These are phyloP conservation scores for Castor canadensis DNA, from an alignment of 2,113 vertebrate genomes.

Conservation along the genomic window DNA sequence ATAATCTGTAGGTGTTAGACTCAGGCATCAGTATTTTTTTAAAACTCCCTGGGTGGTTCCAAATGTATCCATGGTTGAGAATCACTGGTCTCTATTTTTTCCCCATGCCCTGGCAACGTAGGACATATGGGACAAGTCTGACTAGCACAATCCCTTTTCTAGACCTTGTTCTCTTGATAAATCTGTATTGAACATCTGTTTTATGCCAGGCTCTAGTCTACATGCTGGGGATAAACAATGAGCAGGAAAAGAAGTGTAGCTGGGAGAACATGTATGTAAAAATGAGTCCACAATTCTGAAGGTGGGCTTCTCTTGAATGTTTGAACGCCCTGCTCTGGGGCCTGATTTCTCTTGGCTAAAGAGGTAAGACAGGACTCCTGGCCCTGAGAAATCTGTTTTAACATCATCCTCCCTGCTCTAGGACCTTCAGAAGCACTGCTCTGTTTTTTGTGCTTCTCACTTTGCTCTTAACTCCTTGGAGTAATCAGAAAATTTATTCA, in stretches of 20 bases:
- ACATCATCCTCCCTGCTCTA: neutral
- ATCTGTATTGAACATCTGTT: neutral
- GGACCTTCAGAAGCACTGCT: neutral
- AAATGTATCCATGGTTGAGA: neutral
- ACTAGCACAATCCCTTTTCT: neutral
- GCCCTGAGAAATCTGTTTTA: neutral
- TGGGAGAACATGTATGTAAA: neutral
- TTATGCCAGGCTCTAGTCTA: neutral
- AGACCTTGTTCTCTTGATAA: neutral
- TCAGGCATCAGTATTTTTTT: neutral
- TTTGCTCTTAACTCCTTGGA: neutral
- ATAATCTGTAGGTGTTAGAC: neutral
- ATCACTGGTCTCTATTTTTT: neutral
- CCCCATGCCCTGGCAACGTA: neutral
- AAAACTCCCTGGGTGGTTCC: neutral
- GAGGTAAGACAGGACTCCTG: neutral
- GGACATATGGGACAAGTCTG: neutral
- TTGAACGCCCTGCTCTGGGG: neutral
- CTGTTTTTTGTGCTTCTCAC: neutral
- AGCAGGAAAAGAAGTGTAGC: neutral
- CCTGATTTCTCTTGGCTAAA: neutral
- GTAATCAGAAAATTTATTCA: neutral
- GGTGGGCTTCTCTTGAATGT: neutral
- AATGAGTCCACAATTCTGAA: neutral
- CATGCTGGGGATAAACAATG: constrained; percentile 13